Evolutionary conservation across 1,140 invertebrate genomes (phyloP).

Genomic region (Cydia pomonella): DNA sequence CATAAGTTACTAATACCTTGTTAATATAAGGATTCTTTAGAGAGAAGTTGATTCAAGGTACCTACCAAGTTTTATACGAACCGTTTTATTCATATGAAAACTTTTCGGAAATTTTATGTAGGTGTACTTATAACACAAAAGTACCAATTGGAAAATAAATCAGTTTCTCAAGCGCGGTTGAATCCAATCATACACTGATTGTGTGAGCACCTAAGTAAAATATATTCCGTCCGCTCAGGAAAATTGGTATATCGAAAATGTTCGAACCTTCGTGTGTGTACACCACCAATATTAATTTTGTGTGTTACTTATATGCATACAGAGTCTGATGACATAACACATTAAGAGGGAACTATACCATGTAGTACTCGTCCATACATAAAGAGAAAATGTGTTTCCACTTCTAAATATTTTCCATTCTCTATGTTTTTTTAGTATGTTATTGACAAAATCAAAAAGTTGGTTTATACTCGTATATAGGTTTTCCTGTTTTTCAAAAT

Average conservation of each 20-base stretch:
- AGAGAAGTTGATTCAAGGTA: not conserved
- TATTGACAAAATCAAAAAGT: too few species aligned
- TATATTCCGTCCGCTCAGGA: constrained; percentile 35
- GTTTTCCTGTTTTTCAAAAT: too few species aligned
- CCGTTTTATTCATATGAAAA: not conserved
- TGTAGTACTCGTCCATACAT: too few species aligned
- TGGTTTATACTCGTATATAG: too few species aligned
- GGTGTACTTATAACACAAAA: constrained; percentile 29
- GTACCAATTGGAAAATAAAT: constrained; percentile 43
- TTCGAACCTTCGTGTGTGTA: not conserved
- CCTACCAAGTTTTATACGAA: not conserved
- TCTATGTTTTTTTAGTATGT: too few species aligned
- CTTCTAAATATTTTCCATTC: too few species aligned
- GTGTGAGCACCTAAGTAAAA: constrained; percentile 39
- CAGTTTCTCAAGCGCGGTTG: constrained; percentile 38
- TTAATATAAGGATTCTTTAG: not conserved
- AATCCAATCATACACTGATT: constrained; percentile 42
- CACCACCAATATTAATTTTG: constrained; percentile 6
- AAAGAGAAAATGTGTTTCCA: too few species aligned
- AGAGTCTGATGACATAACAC: not conserved
- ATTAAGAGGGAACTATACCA: too few species aligned
- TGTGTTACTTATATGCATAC: not conserved
- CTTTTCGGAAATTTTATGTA: not conserved
- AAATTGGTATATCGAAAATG: constrained; percentile 23
- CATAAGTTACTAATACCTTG: constrained; percentile 9